A percentile compares a stretch with the other conserved stretches of the same genome.
These are phyloP conservation scores for Sinocyclocheilus maitianheensis DNA, from an alignment of 2,113 vertebrate species.

Conservation along the genomic window DNA sequence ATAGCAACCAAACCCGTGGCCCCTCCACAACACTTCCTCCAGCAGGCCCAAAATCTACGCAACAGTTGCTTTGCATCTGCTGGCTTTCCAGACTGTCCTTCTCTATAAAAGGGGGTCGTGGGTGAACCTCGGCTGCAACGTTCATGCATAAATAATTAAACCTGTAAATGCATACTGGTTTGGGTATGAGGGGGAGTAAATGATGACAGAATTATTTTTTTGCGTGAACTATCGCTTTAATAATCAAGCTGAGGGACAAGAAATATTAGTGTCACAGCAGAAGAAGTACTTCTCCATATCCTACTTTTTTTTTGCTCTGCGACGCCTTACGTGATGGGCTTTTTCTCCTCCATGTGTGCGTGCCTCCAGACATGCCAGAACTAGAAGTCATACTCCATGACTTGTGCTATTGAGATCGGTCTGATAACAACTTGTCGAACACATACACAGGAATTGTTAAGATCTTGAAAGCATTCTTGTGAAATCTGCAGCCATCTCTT, in stretches of 20 bases:
- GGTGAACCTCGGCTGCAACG: not conserved
- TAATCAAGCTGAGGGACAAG: not conserved
- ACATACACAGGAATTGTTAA: slow-evolving; percentile 58
- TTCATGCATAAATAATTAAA: not conserved
- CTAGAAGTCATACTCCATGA: slow-evolving; percentile 57
- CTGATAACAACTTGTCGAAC: slow-evolving; percentile 64
- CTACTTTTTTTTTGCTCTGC: not conserved
- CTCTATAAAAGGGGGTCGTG: slow-evolving; percentile 44
- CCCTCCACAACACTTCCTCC: slow-evolving; percentile 70
- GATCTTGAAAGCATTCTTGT: slow-evolving; percentile 69
- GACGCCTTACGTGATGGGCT: not conserved
- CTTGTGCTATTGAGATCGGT: slow-evolving; percentile 61
- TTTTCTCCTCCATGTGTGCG: slow-evolving; percentile 50
- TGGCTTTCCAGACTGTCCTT: slow-evolving; percentile 52
- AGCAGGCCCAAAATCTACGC: slow-evolving; percentile 60
- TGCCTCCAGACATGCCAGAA: slow-evolving; percentile 59
- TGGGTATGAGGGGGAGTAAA: not conserved
- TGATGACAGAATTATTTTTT: not conserved
- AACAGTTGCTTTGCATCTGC: slow-evolving; percentile 34
- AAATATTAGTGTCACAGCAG: not conserved
- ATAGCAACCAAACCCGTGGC: slow-evolving; percentile 68
- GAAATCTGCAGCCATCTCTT: slow-evolving; percentile 64
- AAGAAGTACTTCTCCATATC: not conserved
- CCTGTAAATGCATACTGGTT: not conserved
- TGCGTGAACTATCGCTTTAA: not conserved